Base-by-base conservation (phyloP, 2,113 vertebrate species). In the Amphiprion ocellaris region DNA sequence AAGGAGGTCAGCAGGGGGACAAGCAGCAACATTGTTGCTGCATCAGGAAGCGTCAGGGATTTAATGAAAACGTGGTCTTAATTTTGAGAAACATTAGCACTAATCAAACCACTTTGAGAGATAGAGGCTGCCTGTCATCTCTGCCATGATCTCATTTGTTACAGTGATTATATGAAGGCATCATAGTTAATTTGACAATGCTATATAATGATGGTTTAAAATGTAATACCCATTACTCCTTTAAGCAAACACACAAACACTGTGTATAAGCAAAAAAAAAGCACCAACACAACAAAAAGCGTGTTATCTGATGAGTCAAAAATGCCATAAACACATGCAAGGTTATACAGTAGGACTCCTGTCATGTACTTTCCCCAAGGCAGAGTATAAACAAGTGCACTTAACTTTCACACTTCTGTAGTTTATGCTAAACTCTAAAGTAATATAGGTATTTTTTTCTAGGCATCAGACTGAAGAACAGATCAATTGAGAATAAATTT, bases 161-260 rank as follows among this genome's bases (percentile, higher is more conserved):
- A 77, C 62, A 30, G 11, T 83, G 82, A 87, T 89, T 79, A 80
- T 59, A 84, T 86, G 71, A 82, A 84, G 10, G 53, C 74, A 55
- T 85, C 83, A 23, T 28, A 46, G 74, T 75, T 89, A 79, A 87
- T 82, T 79, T 81, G 80, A 84, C 80, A 82, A 68, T 84, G 80
- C 86, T 59, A 39, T 56, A 85, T 71, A 62, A 63, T 23, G 74
- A 87, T 70, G 68, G 30, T 79, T 46, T 58, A 10, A 62, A 69
- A 81, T 84, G 77, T 76, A 90, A 87, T 72, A 10, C 33, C 62
- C 63, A 67, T 87, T 84, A 65, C 15, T 65, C 37, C 17, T 62
- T 56, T 30, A 69, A 70, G 63, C 58, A 81, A 59, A 77, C 24
- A 62, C 33, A 30, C 19, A 24, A 16, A 47, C 33, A 44, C 26